phyloP scores from a whole-genome alignment of 2,797 vertebrate genomes.

The Neosilurus mollespiculum region DNA sequence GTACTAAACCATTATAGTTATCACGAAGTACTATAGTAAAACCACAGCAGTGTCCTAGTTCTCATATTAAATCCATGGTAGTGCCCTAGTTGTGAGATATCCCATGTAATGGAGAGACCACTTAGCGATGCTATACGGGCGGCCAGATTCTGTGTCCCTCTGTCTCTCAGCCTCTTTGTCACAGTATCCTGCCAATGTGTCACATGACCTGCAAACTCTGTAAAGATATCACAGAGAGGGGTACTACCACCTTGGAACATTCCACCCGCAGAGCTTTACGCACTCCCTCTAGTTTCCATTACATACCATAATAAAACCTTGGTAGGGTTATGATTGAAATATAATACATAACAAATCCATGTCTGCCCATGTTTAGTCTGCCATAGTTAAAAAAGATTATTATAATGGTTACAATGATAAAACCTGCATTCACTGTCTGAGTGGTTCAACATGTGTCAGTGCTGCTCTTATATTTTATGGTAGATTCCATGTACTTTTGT shows the following conservation, averaged over 20 bases:
- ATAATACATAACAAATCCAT: neutral
- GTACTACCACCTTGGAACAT: no score
- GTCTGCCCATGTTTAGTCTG: neutral
- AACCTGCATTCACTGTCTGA: neutral
- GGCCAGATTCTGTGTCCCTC: no score
- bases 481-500: neutral
- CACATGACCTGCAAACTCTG: no score
- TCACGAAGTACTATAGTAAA: neutral
- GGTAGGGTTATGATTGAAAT: neutral
- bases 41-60: neutral
- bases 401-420: neutral
- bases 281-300: neutral
- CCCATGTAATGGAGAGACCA: no score
- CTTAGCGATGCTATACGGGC: no score
- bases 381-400: neutral
- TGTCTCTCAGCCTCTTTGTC: no score
- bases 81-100: no score
- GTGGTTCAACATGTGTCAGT: neutral
- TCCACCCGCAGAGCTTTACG: no score
- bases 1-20: neutral
- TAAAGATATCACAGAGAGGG: no score
- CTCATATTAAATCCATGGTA: neutral
- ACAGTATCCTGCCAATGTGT: no score
- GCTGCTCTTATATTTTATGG: neutral
- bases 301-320: neutral